These are phyloP conservation scores for Amphimedon queenslandica DNA, from an alignment of 37 sponge, comb jelly and placozoan genomes.

Conservation along the genomic window DNA sequence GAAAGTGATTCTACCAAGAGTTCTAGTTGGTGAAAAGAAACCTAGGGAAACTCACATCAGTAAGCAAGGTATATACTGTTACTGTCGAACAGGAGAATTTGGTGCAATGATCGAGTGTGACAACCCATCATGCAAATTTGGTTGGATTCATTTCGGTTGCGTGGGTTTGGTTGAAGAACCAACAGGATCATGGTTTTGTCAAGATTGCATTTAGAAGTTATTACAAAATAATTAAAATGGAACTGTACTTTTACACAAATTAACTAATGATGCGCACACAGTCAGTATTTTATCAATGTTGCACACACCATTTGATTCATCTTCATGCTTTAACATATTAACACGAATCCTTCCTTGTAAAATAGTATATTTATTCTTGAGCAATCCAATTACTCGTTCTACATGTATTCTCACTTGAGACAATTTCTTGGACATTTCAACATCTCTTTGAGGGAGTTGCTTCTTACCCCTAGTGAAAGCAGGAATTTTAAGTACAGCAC, in stretches of 20 bases:
- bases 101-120: constrained; percentile 28
- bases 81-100: constrained; percentile 23
- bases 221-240: too few relatives aligned
- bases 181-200: constrained; percentile 25
- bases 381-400: background rate
- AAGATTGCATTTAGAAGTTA: too few relatives aligned
- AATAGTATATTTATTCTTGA: background rate
- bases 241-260: too few relatives aligned
- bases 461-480: constrained; percentile 11
- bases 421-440: constrained; percentile 6
- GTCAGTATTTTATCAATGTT: too few relatives aligned
- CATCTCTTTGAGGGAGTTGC: background rate
- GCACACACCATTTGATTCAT: too few relatives aligned
- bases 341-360: background rate
- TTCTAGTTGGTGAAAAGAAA: background rate
- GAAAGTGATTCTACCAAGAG: background rate
- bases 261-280: too few relatives aligned
- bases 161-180: constrained; percentile 11
- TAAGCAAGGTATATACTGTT: constrained; percentile 4
- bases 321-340: background rate
- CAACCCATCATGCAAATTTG: background rate
- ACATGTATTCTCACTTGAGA: constrained; percentile 23
- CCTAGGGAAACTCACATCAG: background rate
- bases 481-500: constrained; percentile 17
- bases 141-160: constrained; percentile 27